Percentiles rank a stretch among this genome's conserved stretches.
Evolutionary conservation across 1,140 invertebrate genomes (phyloP).

Genomic region (Atta colombica): DNA sequence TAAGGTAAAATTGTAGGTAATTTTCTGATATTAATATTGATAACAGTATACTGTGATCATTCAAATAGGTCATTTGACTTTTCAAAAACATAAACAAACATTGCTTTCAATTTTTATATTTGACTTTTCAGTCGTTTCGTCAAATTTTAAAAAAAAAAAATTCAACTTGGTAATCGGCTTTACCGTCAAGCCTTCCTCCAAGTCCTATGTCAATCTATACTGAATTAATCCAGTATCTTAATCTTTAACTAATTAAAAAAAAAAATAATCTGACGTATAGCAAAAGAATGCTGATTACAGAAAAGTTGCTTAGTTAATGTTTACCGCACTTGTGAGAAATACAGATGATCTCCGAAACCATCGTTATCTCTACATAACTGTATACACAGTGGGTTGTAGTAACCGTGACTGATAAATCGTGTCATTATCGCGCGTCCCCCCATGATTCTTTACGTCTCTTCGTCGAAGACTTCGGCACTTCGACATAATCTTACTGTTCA

Average conservation of each 20-base stretch:
- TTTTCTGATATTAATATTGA: too few relatives aligned
- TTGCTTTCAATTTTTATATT: too few relatives aligned
- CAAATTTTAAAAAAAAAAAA: neutral
- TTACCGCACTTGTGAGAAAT: slow-evolving; percentile 13
- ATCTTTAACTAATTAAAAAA: neutral
- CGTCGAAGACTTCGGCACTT: neutral
- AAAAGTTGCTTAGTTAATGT: slow-evolving; percentile 21
- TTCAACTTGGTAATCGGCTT: neutral
- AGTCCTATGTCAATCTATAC: neutral
- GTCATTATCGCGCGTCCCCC: slow-evolving; percentile 49
- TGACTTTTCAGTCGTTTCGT: neutral
- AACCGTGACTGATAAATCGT: slow-evolving; percentile 69
- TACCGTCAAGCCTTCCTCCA: neutral
- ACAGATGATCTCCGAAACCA: slow-evolving; percentile 17
- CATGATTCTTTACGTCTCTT: slow-evolving; percentile 60
- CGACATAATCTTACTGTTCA: slow-evolving; percentile 33
- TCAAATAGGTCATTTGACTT: neutral
- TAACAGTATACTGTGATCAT: too few relatives aligned
- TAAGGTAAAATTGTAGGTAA: too few relatives aligned
- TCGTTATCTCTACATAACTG: slow-evolving; percentile 18
- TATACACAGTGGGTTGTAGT: slow-evolving; percentile 57
- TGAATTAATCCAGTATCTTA: slow-evolving; percentile 1
- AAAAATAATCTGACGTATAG: neutral
- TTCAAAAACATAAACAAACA: too few relatives aligned
- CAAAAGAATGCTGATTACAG: slow-evolving; percentile 4